Evolutionary conservation across 2,797 vertebrate genomes (phyloP), one percentile per base, ranked within the genome.

Genomic region (Hyperoplus lanceolatus): DNA sequence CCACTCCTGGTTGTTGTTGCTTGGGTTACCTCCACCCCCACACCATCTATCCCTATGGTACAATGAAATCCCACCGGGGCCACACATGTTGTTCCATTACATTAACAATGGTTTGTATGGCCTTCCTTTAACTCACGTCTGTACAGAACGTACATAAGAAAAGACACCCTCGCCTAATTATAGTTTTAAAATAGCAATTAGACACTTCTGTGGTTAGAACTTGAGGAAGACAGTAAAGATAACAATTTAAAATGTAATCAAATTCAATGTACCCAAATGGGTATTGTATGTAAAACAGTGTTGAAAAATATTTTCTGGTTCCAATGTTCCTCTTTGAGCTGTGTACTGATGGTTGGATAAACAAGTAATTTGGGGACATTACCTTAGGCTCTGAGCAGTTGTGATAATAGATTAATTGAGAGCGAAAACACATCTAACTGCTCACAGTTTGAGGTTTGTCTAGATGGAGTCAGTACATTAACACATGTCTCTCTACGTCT

Each of bases 21-120:
- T 73, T 42, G 57, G 36, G 43, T 69, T 68, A 49, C 42, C 8
- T 68, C 16, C 68, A 36, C 12, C 16, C 62, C 48, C 21, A 62
- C 60, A 10, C 58, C 39, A 6, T 2, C 48, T 8, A n/a, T 10
- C 60, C 49, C 75, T 68, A 65, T 58, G 70, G 77, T 70, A 85
- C n/a, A 12, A 9, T 79, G 82, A 83, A 86, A 91, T 84, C 91
- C 85, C 83, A 83, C 71, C 57, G 62, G 82, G 29, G 64, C 77
- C 67, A 39, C 67, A 87, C 63, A 86, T 43, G 62, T 55, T 51
- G 43, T 39, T 73, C 48, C 76, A 53, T 59, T 29, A 29, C 58
- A 41, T 77, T 73, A 83, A 90, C 85, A 87, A 87, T 59, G 64
- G 36, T 16, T 46, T 53, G 59, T 51, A 21, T 10, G n/a, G 60